These are phyloP conservation scores for Enoplosus armatus DNA, from an alignment of 2,797 vertebrate species.

Conservation along the genomic window DNA sequence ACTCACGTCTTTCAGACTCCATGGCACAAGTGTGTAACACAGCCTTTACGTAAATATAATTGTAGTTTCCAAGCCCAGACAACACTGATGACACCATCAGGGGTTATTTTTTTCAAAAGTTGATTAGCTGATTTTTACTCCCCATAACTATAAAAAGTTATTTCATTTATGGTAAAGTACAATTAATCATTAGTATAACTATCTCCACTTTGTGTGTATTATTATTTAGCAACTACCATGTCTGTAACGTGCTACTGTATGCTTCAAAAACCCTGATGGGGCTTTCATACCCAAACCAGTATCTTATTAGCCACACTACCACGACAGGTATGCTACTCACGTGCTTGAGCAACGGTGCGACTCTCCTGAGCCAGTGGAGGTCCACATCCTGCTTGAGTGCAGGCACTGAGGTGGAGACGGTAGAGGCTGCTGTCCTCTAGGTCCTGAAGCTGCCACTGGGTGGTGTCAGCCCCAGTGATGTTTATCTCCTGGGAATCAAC, in stretches of 20 bases:
- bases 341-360: conserved; percentile 74
- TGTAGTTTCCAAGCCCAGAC: not conserved
- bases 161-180: not conserved
- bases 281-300: not conserved
- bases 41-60: not conserved
- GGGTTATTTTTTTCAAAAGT: not conserved
- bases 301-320: not conserved
- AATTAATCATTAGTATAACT: not conserved
- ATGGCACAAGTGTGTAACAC: not conserved
- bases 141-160: not conserved
- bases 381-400: conserved; percentile 91
- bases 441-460: conserved; percentile 86
- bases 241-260: not conserved
- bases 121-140: not conserved
- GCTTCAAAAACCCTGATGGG: not conserved
- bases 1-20: not conserved
- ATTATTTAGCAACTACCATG: not conserved
- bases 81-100: not conserved
- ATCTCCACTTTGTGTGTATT: not conserved
- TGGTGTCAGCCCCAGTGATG: conserved; percentile 82
- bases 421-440: conserved; percentile 87
- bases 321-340: conserved; percentile 84
- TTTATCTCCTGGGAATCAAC: conserved; percentile 85
- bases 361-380: conserved; percentile 87
- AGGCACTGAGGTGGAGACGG: conserved; percentile 92